Base-by-base conservation (phyloP, 2,113 vertebrate species). In the Aldabrachelys gigantea region DNA sequence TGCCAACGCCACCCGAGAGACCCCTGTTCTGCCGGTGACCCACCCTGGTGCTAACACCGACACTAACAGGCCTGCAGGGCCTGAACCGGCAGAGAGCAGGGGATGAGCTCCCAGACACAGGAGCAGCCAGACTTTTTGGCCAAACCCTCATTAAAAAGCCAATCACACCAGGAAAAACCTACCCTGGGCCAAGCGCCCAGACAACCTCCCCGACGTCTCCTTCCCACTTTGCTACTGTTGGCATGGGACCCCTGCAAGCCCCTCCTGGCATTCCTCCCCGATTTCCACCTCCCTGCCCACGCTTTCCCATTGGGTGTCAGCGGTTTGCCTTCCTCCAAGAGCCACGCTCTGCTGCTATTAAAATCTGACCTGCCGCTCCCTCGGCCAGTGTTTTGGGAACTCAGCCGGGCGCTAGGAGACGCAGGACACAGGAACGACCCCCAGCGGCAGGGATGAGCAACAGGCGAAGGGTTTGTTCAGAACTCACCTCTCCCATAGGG, bases 381-480 rank as follows among this genome's bases (percentile, higher is more conserved):
- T 80, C 82, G 79, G 10, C 31, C 16, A 88, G 53, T 88, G 85
- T 83, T 92, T 83, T 92, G 90, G n/a, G 85, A 92, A 84, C 80
- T 62, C 14, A 29, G 90, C 21, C 62, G 76, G 80, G 85, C 53
- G 85, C 90, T 83, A 92, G 85, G 90, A 82, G 81, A 87, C 89
- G 1, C 47, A 62, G 84, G 69, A 91, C 87, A 85, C 82, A 87
- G 47, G 17, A 57, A 59, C 2, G 62, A 62, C 69, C 53, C 41
- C 35, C 52, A 75, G n/a, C 7, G 35, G 44, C 35, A 35, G n/a
- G 44, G 16, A 41, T 57, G 44, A 16, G n/a, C 27, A 44, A 69
- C 47, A 27, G 80, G 69, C 35, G 38, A 90, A 84, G 88, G 44
- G 81, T 83, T 82, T 75, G 81, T 82, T 57, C 4, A 31, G 79